Evolutionary conservation across 2,113 vertebrate genomes (phyloP).

Genomic region (Pygathrix nemaeus): DNA sequence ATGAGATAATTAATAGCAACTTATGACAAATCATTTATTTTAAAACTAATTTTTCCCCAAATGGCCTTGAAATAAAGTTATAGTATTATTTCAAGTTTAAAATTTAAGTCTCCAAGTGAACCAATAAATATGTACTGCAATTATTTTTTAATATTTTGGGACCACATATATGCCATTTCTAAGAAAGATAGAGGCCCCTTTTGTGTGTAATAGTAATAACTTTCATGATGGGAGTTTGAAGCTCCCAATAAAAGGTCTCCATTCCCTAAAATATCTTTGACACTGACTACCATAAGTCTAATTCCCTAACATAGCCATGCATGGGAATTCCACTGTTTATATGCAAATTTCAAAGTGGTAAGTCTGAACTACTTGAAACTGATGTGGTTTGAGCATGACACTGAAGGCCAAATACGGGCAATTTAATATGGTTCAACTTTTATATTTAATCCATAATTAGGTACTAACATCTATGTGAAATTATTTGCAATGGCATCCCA

Average conservation of each 20-base stretch:
- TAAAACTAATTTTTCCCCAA: conserved; percentile 1
- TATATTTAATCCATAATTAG: background rate
- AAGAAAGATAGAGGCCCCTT: background rate
- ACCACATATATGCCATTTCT: background rate
- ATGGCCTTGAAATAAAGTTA: background rate
- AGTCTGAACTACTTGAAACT: background rate
- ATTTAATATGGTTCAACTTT: background rate
- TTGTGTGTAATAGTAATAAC: background rate
- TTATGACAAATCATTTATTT: background rate
- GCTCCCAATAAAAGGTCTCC: background rate
- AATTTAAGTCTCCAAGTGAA: background rate
- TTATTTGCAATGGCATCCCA: background rate
- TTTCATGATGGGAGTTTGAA: background rate
- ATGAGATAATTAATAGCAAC: background rate
- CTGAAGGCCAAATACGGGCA: background rate
- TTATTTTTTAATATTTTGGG: background rate
- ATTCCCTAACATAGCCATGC: background rate
- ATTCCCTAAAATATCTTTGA: background rate
- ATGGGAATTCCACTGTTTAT: background rate
- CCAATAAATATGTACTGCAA: background rate
- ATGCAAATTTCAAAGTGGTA: background rate
- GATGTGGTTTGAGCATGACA: background rate
- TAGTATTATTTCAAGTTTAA: background rate
- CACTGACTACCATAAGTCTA: background rate
- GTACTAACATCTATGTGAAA: background rate